Percentiles rank a stretch among this genome's conserved stretches.
Evolutionary conservation across 2,797 vertebrate genomes (phyloP).

Genomic region (Poeciliopsis gracilis): DNA sequence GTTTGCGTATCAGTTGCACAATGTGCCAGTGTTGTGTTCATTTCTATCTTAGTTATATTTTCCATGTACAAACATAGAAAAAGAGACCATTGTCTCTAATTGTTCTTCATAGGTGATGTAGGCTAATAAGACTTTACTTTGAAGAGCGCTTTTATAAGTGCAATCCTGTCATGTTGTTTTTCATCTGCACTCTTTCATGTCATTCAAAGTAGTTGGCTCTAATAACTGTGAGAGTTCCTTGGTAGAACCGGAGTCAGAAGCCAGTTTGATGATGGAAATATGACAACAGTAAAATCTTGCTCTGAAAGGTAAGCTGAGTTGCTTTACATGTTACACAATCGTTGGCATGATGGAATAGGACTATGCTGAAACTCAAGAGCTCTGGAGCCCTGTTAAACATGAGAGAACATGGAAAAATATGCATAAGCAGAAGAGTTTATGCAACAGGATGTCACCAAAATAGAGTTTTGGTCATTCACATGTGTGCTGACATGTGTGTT

Average conservation of each 20-base stretch:
- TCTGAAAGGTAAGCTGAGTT: constrained; percentile 24
- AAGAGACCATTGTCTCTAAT: neutral
- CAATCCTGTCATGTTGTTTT: neutral
- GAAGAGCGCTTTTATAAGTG: neutral
- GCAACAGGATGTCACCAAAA: neutral
- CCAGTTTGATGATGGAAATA: constrained; percentile 33
- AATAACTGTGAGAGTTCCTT: constrained; percentile 24
- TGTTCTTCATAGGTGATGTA: neutral
- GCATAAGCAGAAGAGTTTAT: constrained; percentile 9
- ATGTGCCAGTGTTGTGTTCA: neutral
- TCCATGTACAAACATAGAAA: neutral
- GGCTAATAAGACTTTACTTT: neutral
- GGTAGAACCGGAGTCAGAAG: constrained; percentile 16
- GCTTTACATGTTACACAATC: constrained; percentile 50
- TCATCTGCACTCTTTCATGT: neutral
- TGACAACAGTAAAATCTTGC: constrained; percentile 22
- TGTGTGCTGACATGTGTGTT: neutral
- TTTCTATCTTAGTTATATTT: neutral
- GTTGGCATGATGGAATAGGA: constrained; percentile 30
- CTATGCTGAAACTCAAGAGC: neutral
- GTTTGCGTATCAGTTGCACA: neutral
- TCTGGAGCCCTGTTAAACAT: constrained; percentile 41
- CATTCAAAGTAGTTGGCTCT: neutral
- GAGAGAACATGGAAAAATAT: constrained; percentile 9
- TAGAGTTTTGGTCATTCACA: neutral